Base-by-base conservation (phyloP, 2,888 invertebrate species). In the Hirudinaria manillensis region DNA sequence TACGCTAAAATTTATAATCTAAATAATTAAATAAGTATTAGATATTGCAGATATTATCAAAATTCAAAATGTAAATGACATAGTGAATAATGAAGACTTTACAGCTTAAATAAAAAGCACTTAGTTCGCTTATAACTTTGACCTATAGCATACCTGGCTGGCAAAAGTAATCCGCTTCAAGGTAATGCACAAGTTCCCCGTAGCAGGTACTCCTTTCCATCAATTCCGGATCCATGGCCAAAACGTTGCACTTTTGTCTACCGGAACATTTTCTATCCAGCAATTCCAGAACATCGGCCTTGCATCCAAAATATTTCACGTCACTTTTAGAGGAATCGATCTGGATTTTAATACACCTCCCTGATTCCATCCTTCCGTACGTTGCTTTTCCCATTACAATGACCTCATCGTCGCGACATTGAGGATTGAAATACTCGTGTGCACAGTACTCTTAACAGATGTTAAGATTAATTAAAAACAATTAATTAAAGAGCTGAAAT, bases 351-450 rank as follows among this genome's bases (percentile, higher is more conserved):
- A 74, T 36, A 29, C 74, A 74, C n/a, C 38, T 34, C 38, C 74
- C 74, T 19, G 65, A 65, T 1, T 65, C 34, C 74, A 74, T 74
- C 66, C 74, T 36, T 67, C 74, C 74, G 38, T 67, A 74, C n/a
- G 45, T 45, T 27, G 74, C 74, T 3, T 24, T 66, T 7, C 21
- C 21, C 67, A 74, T 74, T 2, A 67, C 45, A 16, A 74, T 74
- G 38, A 66, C 74, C 34, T 74, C 74, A 16, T 65, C 38, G 29
- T 74, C 65, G 16, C 21, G 45, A 66, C 74, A 74, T 6, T 65
- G 65, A n/a, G 66, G 61, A 10, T 29, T 61, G 61, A 61, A 61
- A 61, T 27, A 61, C 61, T 61, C 61, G 61, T 61, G 61, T 27
- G 61, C 61, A 19, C 61, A 61, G 61, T 61, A 61, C 24, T 61